These are phyloP conservation scores for Epinotia brunnichana DNA, from an alignment of 2,888 invertebrate genomes.

Conservation along the genomic window DNA sequence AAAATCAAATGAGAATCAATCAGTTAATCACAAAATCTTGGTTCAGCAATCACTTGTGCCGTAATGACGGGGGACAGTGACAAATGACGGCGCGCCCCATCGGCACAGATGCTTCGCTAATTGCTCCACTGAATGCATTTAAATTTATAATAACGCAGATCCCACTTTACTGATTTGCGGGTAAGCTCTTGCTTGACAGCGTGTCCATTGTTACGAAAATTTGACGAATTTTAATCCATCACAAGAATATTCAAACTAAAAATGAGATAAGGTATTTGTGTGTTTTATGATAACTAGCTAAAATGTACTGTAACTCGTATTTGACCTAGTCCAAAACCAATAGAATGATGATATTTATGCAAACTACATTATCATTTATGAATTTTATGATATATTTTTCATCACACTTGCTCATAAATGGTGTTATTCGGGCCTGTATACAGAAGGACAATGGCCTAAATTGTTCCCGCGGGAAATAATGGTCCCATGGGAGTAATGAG, in stretches of 20 bases:
- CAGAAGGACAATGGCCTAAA: too few species aligned
- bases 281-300: too few species aligned
- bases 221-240: neutral
- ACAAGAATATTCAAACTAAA: neutral
- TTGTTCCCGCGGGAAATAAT: too few species aligned
- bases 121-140: slow-evolving; percentile 54
- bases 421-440: too few species aligned
- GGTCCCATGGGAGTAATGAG: too few species aligned
- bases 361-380: neutral
- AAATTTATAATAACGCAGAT: slow-evolving; percentile 44
- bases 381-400: too few species aligned
- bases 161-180: slow-evolving; percentile 4
- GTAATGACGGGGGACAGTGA: slow-evolving; percentile 46
- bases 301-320: too few species aligned
- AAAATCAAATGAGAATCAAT: slow-evolving; percentile 28
- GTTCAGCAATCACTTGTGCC: slow-evolving; percentile 45
- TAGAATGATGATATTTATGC: too few species aligned
- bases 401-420: too few species aligned
- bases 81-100: slow-evolving; percentile 42
- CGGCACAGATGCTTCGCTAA: slow-evolving; percentile 54
- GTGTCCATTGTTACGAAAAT: neutral
- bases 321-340: too few species aligned
- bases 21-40: slow-evolving; percentile 40
- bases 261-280: neutral
- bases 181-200: neutral